Percentiles rank a stretch among this genome's conserved stretches.
Evolutionary conservation across 1,140 invertebrate species (phyloP).

Genomic region (Drosophila teissieri): DNA sequence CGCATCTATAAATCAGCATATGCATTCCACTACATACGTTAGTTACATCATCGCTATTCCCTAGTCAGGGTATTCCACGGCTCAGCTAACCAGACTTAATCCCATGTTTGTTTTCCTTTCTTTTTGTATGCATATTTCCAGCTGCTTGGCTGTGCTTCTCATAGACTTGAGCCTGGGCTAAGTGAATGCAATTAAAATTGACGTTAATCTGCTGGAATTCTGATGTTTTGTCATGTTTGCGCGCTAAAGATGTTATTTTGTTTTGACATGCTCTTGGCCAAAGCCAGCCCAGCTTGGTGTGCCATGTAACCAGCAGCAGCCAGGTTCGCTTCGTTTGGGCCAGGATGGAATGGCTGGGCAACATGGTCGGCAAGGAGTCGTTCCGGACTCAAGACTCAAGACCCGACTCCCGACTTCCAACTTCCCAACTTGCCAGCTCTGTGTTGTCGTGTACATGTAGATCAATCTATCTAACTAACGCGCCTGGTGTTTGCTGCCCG

Average conservation of each 20-base stretch:
- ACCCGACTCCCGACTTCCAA: not conserved
- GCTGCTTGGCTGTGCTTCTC: conserved; percentile 56
- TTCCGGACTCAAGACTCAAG: conserved; percentile 4
- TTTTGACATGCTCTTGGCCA: conserved; percentile 80
- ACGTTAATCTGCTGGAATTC: conserved; percentile 83
- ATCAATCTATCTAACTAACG: conserved; percentile 83
- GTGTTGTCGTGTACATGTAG: conserved; percentile 80
- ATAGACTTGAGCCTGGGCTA: conserved; percentile 64
- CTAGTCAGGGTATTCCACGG: conserved; percentile 28
- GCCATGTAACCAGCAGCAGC: conserved; percentile 59
- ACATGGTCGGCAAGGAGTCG: conserved; percentile 32
- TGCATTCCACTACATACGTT: not conserved
- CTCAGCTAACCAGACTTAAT: conserved; percentile 26
- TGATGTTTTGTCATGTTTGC: conserved; percentile 83
- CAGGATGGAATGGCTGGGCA: conserved; percentile 29
- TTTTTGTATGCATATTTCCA: conserved; percentile 71
- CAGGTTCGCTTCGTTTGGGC: conserved; percentile 26
- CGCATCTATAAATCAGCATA: not conserved
- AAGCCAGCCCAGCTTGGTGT: conserved; percentile 20
- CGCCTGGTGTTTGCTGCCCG: conserved; percentile 72
- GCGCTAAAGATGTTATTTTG: conserved; percentile 83
- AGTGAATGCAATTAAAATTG: conserved; percentile 84
- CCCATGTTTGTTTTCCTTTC: conserved; percentile 23
- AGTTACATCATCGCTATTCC: conserved; percentile 10
- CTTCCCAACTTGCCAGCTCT: conserved; percentile 34